Evolutionary conservation across 2,113 vertebrate genomes (phyloP), one percentile per base, ranked within the genome.

Genomic region (Pomatostomus ruficeps): DNA sequence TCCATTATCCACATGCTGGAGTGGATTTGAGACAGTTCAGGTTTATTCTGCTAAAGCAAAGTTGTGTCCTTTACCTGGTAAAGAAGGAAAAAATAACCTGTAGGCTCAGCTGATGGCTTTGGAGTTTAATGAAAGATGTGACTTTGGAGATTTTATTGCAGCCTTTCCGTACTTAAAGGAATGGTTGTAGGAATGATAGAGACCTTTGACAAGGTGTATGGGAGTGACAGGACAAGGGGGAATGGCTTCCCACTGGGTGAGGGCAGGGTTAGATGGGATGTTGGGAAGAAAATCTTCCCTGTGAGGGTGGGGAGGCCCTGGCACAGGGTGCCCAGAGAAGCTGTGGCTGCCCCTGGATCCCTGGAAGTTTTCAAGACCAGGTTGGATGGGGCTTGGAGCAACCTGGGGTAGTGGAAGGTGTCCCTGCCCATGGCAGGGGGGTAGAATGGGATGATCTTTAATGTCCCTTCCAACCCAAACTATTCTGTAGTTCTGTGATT

Each of bases 341-440:
- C 1, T 70, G 68, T 16, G 17, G 26, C 14, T 85, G 55, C 11
- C 7, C n/a, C 18, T 54, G 61, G 38, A 11, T 65, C 28, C 3
- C 7, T 89, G 85, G 24, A 0, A 23, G 21, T 25, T 26, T 36
- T 1, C 11, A 3, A 48, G 46, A 10, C 4, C 45, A 42, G 43
- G 54, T 0, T 85, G 68, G 45, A 57, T 0, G 0, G 25, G 23
- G 29, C 61, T 82, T 14, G 51, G 65, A 28, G 26, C 33, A 35
- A 0, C 9, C 20, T 59, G 66, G 7, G 2, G 1, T 1, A 4
- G 9, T 26, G 29, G 25, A 2, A 55, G n/a, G 9, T 67, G 36
- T 49, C 25, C 12, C n/a, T 74, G 38, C 12, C 7, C 1, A 0
- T 3, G 16, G 52, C 11, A n/a, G 11, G 10, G 21, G 33, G 5